Base-by-base conservation (phyloP, 2,797 vertebrate species). In the Rhinatrema bivittatum region DNA sequence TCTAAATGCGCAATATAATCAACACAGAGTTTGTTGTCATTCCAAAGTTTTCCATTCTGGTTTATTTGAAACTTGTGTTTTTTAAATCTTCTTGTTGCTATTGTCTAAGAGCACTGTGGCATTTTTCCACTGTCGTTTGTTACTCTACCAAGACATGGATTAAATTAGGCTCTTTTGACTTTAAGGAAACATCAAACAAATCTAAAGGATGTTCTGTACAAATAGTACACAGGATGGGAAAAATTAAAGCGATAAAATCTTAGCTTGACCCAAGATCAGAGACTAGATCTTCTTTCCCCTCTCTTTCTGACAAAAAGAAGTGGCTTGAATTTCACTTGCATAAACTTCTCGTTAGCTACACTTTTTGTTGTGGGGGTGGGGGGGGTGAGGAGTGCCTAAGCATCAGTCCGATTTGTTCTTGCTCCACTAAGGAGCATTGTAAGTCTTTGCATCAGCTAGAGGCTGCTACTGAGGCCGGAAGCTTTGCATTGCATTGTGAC, bases 111-210 rank as follows among this genome's bases (percentile, higher is more conserved):
- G 10, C 16, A 22, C 15, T 24, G 16, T 11, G 5, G 33, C 0
- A 4, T 32, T 56, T 16, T 14, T 65, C 25, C 42, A 42, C 16
- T 39, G 39, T 44, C 42, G 36, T 49, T 33, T 57, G 21, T 20
- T 49, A 32, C 38, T 46, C 20, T 16, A 62, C 55, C 3, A 53
- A 26, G 50, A 54, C 21, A 36, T 45, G 49, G 50, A 44, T 53
- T 39, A 53, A 56, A 57, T 31, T 45, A 43, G 60, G 26, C 21
- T 29, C 51, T 29, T 41, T 38, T 14, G 14, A 51, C 47, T 38
- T 45, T 23, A 66, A 25, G 58, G 68, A 59, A 4, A 59, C 51
- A 56, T 33, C 43, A 42, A 65, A 51, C 1, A 7, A 50, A 7
- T 13, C 37, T 20, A 49, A 46, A 37, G 12, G 19, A 65, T 47